Conservation (phyloP, 2,113 vertebrate genomes). For the Epinephelus fuscoguttatus region DNA sequence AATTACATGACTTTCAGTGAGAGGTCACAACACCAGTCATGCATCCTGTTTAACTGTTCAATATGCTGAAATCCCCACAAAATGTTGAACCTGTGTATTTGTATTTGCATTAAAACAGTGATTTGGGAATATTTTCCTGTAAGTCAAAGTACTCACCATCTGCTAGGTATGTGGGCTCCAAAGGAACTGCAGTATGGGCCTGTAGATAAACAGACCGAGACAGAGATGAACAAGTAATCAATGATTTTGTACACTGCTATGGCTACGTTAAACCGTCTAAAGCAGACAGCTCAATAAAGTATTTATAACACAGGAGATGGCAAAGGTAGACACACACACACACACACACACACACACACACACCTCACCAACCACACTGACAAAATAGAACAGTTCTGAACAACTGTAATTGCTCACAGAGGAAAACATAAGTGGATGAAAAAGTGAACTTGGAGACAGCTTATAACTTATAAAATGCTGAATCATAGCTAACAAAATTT, state of each 20-base stretch:
- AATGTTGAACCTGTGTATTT: background rate
- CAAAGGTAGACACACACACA: background rate
- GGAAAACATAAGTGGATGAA: background rate
- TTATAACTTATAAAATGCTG: too few relatives aligned
- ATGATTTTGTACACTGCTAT: background rate
- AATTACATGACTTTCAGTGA: too few relatives aligned
- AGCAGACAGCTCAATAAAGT: background rate
- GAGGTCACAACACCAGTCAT: background rate
- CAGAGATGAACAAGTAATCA: background rate
- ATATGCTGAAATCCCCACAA: background rate
- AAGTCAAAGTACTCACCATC: conserved; percentile 77
- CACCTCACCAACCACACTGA: background rate
- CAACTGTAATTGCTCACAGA: background rate
- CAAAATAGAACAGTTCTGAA: background rate
- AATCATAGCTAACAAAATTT: too few relatives aligned
- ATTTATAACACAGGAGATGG: background rate
- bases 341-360: background rate
- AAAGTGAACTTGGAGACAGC: background rate
- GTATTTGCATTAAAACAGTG: background rate
- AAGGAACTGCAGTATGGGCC: conserved; percentile 75
- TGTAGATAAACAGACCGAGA: conserved; percentile 36
- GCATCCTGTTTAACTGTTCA: background rate
- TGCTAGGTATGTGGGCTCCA: conserved; percentile 78
- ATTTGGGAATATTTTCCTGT: background rate
- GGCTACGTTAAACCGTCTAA: background rate